These are phyloP conservation scores for Rafetus swinhoei DNA, from an alignment of 2,113 vertebrate species.

Conservation along the genomic window DNA sequence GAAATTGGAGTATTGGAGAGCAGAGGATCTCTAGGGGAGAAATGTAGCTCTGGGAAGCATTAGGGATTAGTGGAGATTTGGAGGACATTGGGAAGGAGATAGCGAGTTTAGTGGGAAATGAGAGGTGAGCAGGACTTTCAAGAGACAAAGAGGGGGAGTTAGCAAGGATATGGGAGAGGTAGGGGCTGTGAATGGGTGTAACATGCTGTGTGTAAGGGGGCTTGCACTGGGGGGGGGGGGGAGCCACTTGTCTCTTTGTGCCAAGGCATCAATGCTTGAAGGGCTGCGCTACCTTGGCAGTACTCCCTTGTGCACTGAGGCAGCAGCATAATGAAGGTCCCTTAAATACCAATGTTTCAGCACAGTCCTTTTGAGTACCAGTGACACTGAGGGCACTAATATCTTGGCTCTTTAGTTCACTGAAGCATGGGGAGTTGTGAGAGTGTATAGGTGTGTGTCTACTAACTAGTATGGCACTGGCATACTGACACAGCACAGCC, in stretches of 20 bases:
- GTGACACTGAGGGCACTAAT: background rate
- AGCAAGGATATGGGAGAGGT: background rate
- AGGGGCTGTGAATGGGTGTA: background rate
- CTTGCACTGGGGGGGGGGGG: too few species aligned
- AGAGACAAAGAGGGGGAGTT: background rate
- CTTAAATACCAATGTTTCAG: background rate
- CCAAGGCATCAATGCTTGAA: background rate
- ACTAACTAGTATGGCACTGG: rapidly evolving
- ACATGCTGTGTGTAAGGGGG: background rate
- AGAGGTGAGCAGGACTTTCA: background rate
- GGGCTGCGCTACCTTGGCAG: background rate
- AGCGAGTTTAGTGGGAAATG: background rate
- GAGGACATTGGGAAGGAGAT: background rate
- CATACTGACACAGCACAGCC: background rate
- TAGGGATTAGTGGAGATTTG: background rate
- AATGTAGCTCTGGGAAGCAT: background rate
- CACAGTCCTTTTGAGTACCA: background rate
- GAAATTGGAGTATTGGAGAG: background rate
- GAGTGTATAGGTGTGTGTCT: background rate
- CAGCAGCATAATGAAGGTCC: background rate
- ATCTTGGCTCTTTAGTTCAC: background rate
- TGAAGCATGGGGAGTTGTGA: background rate
- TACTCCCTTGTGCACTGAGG: background rate
- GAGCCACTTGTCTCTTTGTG: background rate
- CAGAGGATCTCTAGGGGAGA: background rate